Evolutionary conservation across 2,888 invertebrate genomes (phyloP), one percentile per base, ranked within the genome.

Genomic region (Trachelus iudaicus): DNA sequence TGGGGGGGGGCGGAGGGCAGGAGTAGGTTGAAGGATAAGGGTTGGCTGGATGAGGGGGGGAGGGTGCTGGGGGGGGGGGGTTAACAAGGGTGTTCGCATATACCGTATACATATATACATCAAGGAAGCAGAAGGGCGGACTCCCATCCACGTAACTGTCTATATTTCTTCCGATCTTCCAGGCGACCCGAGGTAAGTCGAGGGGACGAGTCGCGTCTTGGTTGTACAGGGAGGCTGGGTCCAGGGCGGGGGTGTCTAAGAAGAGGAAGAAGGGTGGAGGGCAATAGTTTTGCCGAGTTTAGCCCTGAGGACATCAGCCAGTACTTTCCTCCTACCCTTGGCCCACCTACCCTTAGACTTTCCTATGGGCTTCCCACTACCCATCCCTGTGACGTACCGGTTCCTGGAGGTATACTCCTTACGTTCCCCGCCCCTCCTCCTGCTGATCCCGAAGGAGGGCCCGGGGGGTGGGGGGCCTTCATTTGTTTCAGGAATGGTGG

Each of bases 401-500:
- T 40, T 40, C 40, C 40, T 40, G 40, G 6, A 69, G 77, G 37
- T 73, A 68, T 68, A 76, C 73, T 12, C 34, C 34, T 37, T 37
- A 31, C 71, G 75, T 75, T 76, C 71, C 81, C 71, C 73, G 34
- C 79, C 75, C 79, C 40, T 78, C 78, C 80, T 82, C 82, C 82
- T 80, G 81, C 82, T 84, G 85, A 85, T 87, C 84, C 83, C 80
- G 75, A 81, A 84, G 82, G 69, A 79, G 83, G n/a, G n/a, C n/a
- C n/a, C n/a, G n/a, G n/a, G n/a, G n/a, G n/a, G 75, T 84, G 80
- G 81, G 82, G 83, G 81, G 90, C 88, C 91, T 91, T 91, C 91
- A 91, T 91, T 91, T 91, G 91, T 91, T 91, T 91, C 91, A 91
- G 90, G 89, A 85, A 89, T 84, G 87, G 83, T 82, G 85, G 89